Base-by-base conservation (phyloP, 2,888 invertebrate genomes). In the Cosmia trapezina region DNA sequence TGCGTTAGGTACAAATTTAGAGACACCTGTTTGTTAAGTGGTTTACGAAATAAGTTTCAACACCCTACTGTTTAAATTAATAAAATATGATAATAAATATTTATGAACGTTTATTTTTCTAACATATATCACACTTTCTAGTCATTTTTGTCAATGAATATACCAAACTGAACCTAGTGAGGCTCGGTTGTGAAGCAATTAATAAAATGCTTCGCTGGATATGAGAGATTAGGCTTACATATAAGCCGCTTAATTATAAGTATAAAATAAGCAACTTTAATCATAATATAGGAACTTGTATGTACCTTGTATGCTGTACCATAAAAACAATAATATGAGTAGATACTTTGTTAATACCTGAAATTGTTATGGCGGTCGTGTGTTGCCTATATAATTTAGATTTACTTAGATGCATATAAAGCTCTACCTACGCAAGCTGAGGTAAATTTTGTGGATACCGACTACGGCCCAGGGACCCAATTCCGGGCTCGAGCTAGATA, bases 261-360 rank as follows among this genome's bases (percentile, higher is more conserved):
- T 83, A 78, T 76, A 69, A 70, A 66, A 78, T 85, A 87, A 84
- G 77, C 71, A 72, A 79, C 71, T 80, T 78, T 81, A 81, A 78
- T 71, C 76, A 81, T 81, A 72, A 77, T 71, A 67, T 83, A 80
- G 64, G 70, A 82, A 83, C 54, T 73, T 73, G 70, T 82, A 81
- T 80, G 80, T 87, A 88, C 73, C 74, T 84, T 84, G 81, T 84
- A 87, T 90, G 91, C 90, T 91, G 91, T 91, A 90, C 87, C 87
- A 88, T 90, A 86, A 90, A 89, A 89, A 91, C 91, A 91, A 91
- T 91, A 91, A 91, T 86, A 86, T 83, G 70, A 88, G 87, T 91
- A 91, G 90, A 83, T 63, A 78, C 54, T 70, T 75, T 45, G 64
- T 73, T 62, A 74, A 72, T 67, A 53, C 62, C 68, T 73, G 67